Conservation (phyloP, 2,113 vertebrate species). For the Sceloporus tristichus region DNA sequence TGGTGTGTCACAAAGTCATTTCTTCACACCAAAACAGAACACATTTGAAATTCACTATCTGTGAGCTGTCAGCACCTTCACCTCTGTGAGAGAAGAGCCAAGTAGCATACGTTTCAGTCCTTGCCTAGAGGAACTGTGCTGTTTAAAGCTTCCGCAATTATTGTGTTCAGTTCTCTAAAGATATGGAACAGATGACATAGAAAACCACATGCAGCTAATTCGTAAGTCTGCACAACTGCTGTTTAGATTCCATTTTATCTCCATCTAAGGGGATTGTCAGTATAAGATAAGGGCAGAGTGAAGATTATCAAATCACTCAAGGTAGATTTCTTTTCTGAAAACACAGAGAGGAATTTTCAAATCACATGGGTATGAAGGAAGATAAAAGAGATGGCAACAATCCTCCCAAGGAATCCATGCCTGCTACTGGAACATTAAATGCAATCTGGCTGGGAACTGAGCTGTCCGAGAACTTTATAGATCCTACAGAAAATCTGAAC, state of each 20-base stretch:
- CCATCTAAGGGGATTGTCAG: constrained; percentile 60
- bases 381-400: neutral
- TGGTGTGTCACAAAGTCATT: neutral
- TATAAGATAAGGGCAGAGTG: constrained; percentile 40
- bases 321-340: constrained; percentile 46
- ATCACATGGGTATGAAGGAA: neutral
- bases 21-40: neutral
- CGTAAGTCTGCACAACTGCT: neutral
- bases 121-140: neutral
- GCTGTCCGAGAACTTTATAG: neutral
- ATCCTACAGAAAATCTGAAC: neutral
- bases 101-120: neutral
- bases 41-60: neutral
- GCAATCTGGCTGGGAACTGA: neutral
- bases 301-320: constrained; percentile 59
- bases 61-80: neutral
- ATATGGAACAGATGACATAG: neutral
- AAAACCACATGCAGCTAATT: neutral
- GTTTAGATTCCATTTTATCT: neutral
- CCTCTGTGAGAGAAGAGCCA: neutral
- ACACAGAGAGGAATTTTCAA: constrained; percentile 33
- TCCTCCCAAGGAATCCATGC: constrained; percentile 1
- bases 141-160: neutral
- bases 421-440: neutral
- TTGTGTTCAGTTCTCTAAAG: neutral